Percentiles rank a stretch among this genome's conserved stretches.
These are phyloP conservation scores for Osmerus eperlanus DNA, from an alignment of 2,113 vertebrate species.

Conservation along the genomic window DNA sequence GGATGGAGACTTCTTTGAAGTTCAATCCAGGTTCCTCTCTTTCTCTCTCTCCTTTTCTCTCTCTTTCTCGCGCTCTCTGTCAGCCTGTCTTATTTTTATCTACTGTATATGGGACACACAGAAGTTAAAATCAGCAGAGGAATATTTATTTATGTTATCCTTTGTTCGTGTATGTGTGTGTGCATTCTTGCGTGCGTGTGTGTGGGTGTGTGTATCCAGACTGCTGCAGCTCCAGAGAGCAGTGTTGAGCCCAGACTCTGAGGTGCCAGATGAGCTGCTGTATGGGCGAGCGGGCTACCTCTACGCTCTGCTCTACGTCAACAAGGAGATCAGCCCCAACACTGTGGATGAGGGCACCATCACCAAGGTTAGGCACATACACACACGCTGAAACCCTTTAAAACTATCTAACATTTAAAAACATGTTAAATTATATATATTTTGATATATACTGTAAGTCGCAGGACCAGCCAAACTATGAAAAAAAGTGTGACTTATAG, in stretches of 20 bases:
- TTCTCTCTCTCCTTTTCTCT: neutral
- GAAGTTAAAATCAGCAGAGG: too few species aligned
- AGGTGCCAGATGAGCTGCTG: conserved; percentile 89
- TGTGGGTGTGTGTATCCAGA: conserved; percentile 58
- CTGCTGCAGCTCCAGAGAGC: conserved; percentile 87
- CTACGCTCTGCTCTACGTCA: conserved; percentile 88
- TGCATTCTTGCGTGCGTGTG: neutral
- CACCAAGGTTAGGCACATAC: conserved; percentile 73
- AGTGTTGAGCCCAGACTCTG: conserved; percentile 76
- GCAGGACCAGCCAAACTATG: too few species aligned
- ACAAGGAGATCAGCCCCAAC: conserved; percentile 81
- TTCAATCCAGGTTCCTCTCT: neutral
- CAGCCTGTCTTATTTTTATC: too few species aligned
- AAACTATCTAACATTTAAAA: too few species aligned
- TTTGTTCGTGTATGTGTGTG: neutral
- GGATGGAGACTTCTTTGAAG: too few species aligned
- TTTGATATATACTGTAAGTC: too few species aligned
- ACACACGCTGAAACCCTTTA: neutral
- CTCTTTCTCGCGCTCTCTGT: neutral
- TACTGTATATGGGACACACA: too few species aligned
- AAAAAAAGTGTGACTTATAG: too few species aligned
- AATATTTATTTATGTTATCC: neutral
- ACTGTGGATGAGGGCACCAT: conserved; percentile 78
- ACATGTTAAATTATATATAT: too few species aligned
- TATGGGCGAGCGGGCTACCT: conserved; percentile 92